phyloP scores from a whole-genome alignment of 2,888 invertebrate genomes.

The Tiphia femorata region DNA sequence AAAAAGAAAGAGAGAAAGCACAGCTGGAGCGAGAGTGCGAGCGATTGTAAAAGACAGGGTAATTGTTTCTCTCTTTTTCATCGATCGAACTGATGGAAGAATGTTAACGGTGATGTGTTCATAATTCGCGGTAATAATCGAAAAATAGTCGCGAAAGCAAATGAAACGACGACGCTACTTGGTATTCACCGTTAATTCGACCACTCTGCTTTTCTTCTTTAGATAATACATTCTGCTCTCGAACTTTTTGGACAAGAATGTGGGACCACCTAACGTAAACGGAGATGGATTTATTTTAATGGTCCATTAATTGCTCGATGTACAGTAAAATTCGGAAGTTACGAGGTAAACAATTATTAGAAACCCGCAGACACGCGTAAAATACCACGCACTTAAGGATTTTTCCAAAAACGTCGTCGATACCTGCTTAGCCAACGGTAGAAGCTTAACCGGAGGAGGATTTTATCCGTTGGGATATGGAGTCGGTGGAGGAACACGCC shows the following conservation, averaged over 20 bases:
- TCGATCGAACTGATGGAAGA: neutral
- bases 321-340: no score
- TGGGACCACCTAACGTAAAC: no score
- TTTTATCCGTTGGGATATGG: slow-evolving; percentile 26
- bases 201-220: no score
- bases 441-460: slow-evolving; percentile 11
- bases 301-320: no score
- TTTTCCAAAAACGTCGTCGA: neutral
- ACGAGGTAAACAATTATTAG: no score
- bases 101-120: neutral
- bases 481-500: slow-evolving; percentile 17
- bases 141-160: no score
- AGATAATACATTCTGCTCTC: no score
- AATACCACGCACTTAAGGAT: neutral
- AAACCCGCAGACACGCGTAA: neutral
- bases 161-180: no score
- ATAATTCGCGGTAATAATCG: no score
- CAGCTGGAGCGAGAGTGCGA: neutral
- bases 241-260: no score
- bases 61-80: neutral
- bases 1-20: neutral
- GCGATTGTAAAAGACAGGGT: neutral
- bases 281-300: no score
- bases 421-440: neutral
- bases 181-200: no score